phyloP scores from a whole-genome alignment of 2,113 vertebrate species.

The Alethe castanea region DNA sequence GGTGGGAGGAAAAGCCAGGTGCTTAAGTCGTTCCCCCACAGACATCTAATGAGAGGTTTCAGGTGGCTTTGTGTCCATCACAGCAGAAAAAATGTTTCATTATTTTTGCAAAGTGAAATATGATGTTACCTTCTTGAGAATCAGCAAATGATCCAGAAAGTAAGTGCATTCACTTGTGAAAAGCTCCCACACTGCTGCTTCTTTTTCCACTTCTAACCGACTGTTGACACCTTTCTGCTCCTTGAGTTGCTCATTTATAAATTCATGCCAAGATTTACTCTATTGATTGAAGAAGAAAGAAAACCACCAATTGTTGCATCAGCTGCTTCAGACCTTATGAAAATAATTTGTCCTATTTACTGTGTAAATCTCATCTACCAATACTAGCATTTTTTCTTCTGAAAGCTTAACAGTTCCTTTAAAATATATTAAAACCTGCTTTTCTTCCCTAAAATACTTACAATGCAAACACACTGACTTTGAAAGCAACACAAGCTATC shows the following conservation, averaged over 20 bases:
- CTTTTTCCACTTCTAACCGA: slow-evolving; percentile 71
- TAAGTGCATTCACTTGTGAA: slow-evolving; percentile 92
- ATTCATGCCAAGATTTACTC: slow-evolving; percentile 81
- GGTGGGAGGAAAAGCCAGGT: background rate
- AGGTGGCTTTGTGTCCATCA: background rate
- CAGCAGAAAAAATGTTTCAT: background rate
- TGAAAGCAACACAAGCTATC: background rate
- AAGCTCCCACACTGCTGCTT: slow-evolving; percentile 87
- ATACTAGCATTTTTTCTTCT: background rate
- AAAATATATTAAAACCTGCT: background rate
- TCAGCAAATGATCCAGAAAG: slow-evolving; percentile 90
- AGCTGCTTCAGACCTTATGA: background rate
- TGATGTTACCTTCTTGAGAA: slow-evolving; percentile 85
- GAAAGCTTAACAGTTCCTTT: background rate
- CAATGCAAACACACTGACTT: background rate
- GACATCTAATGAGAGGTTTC: background rate
- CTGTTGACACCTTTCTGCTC: slow-evolving; percentile 54
- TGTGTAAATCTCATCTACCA: background rate
- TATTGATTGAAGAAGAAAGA: slow-evolving; percentile 46
- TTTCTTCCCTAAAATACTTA: background rate
- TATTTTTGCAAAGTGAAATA: background rate
- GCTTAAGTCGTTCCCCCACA: background rate
- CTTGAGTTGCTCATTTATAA: slow-evolving; percentile 72
- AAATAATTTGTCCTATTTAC: background rate
- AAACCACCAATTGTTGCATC: background rate